Evolutionary conservation across 2,888 invertebrate species (phyloP).

Genomic region (Acleris holmiana): DNA sequence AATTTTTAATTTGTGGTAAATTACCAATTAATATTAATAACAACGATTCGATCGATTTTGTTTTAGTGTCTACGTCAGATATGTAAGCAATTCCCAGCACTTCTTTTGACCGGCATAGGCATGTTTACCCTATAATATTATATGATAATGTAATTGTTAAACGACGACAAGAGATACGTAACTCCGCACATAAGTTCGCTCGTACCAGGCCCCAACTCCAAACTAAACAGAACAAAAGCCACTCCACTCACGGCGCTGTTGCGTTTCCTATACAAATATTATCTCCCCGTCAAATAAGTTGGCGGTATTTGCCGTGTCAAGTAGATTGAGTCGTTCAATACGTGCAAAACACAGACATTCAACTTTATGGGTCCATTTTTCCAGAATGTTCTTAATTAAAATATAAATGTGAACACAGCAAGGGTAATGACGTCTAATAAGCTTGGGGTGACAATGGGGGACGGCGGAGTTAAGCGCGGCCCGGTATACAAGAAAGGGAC

Average conservation of each 20-base stretch:
- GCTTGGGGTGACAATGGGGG: conserved; percentile 51
- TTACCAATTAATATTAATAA: too few relatives aligned
- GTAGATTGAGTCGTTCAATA: conserved; percentile 38
- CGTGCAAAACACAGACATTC: conserved; percentile 36
- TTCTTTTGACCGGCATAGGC: too few relatives aligned
- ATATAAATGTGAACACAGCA: conserved; percentile 51
- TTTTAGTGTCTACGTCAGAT: too few relatives aligned
- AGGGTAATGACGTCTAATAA: conserved; percentile 62
- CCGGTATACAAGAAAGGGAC: conserved; percentile 50
- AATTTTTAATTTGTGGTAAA: too few relatives aligned
- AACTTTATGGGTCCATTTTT: conserved; percentile 41
- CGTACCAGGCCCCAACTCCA: conserved; percentile 26
- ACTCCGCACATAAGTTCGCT: conserved; percentile 7
- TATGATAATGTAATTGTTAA: too few relatives aligned
- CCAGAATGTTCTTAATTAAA: conserved; percentile 49
- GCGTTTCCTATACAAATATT: conserved; percentile 51
- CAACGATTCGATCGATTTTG: too few relatives aligned
- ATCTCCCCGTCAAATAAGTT: conserved; percentile 51
- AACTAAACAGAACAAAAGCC: conserved; percentile 34
- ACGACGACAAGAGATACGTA: too few relatives aligned
- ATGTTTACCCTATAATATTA: too few relatives aligned
- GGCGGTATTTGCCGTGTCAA: conserved; percentile 51
- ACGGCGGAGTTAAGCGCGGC: conserved; percentile 47
- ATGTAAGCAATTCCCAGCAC: too few relatives aligned
- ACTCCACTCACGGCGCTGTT: conserved; percentile 31